phyloP scores from a whole-genome alignment of 1,140 invertebrate species.

The Hylaeus volcanicus region DNA sequence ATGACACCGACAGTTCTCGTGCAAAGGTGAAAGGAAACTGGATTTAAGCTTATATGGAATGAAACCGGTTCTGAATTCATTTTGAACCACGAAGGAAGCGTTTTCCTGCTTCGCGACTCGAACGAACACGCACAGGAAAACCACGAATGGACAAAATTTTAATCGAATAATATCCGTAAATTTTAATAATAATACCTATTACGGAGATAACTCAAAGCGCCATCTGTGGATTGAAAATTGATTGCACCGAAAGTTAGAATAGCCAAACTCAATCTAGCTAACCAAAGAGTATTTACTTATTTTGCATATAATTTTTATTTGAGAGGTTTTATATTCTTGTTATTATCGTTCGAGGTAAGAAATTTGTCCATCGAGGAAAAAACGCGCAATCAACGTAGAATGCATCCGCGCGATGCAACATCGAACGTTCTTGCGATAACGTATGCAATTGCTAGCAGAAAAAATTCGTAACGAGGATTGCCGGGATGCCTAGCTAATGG shows the following conservation, averaged over 20 bases:
- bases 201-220: too few species aligned
- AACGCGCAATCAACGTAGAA: neutral
- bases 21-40: slow-evolving; percentile 61
- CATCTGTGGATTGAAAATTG: too few species aligned
- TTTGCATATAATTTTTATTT: too few species aligned
- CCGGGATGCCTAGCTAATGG: neutral
- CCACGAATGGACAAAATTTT: too few species aligned
- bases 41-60: slow-evolving; percentile 50
- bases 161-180: too few species aligned
- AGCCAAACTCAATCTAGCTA: too few species aligned
- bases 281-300: too few species aligned
- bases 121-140: neutral
- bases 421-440: neutral
- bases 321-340: too few species aligned
- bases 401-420: neutral
- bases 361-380: too few species aligned
- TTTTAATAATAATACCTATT: too few species aligned
- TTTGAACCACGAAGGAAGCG: slow-evolving; percentile 11
- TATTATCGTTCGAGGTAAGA: too few species aligned
- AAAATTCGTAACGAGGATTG: neutral
- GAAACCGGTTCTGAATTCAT: slow-evolving; percentile 52
- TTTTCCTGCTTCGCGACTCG: slow-evolving; percentile 4
- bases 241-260: too few species aligned
- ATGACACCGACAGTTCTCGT: slow-evolving; percentile 43
- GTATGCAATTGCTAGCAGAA: neutral